phyloP scores from a whole-genome alignment of 1,140 invertebrate genomes.

The Trypoxylus dichotomus region DNA sequence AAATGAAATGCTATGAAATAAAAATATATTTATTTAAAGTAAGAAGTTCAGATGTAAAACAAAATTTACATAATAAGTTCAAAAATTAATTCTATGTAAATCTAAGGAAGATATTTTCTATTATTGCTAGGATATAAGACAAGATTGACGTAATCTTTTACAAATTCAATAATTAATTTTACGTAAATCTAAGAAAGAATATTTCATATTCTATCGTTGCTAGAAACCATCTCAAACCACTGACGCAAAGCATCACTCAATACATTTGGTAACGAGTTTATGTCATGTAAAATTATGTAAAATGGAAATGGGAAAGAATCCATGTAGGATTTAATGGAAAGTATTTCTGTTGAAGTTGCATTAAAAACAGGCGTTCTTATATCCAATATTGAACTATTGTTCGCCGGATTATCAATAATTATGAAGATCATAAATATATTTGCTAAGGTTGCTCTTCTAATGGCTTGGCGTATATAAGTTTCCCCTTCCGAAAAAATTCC shows the following conservation, averaged over 20 bases:
- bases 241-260: constrained; percentile 94
- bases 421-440: constrained; percentile 94
- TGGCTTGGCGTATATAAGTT: constrained; percentile 73
- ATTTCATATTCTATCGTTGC: constrained; percentile 52
- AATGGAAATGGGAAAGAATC: constrained; percentile 98
- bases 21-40: too few species aligned
- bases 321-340: constrained; percentile 77
- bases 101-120: neutral
- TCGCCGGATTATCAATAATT: constrained; percentile 90
- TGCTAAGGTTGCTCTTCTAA: constrained; percentile 75
- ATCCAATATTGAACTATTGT: constrained; percentile 92
- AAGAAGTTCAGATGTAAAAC: too few species aligned
- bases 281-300: constrained; percentile 91
- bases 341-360: constrained; percentile 60
- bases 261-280: constrained; percentile 83
- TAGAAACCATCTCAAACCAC: constrained; percentile 96
- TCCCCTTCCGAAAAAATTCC: constrained; percentile 90
- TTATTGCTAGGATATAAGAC: constrained; percentile 57
- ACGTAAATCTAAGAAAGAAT: too few species aligned
- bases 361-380: constrained; percentile 75
- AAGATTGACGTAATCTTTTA: too few species aligned
- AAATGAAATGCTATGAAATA: too few species aligned
- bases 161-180: too few species aligned
- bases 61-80: too few species aligned
- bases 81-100: too few species aligned